Evolutionary conservation across 2,797 vertebrate genomes (phyloP).

Genomic region (Mus spretus): DNA sequence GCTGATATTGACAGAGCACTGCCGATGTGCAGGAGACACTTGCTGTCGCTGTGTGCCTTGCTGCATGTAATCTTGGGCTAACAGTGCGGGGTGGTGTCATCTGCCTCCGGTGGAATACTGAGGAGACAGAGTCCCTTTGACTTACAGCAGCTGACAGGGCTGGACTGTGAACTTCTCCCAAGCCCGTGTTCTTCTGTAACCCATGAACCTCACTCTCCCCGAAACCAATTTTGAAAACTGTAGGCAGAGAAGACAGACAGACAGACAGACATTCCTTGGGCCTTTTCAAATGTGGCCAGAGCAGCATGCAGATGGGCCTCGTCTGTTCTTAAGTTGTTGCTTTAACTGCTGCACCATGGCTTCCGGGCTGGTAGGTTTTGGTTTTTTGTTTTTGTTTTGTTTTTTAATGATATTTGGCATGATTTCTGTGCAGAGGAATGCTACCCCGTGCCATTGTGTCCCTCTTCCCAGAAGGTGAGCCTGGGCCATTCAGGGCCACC

Average conservation of each 20-base stretch:
- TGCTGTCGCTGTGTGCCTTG: rapidly evolving
- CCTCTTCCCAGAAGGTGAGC: constrained; percentile 2
- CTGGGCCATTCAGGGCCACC: background rate
- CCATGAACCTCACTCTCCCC: background rate
- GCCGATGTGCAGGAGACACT: background rate
- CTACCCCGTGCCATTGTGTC: background rate
- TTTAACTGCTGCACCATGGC: constrained; percentile 41
- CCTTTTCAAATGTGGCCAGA: constrained; percentile 62
- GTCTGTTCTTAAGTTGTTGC: constrained; percentile 52
- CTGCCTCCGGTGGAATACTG: background rate
- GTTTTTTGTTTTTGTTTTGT: too few species aligned
- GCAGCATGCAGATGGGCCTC: background rate
- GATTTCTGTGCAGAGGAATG: constrained; percentile 24
- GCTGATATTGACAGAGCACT: background rate
- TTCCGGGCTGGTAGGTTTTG: constrained; percentile 36
- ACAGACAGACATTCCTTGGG: constrained; percentile 39
- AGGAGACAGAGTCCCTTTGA: background rate
- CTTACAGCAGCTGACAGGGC: background rate
- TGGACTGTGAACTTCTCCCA: background rate
- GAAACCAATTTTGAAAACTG: background rate
- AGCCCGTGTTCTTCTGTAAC: background rate
- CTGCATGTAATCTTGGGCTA: background rate
- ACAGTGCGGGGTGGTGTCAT: rapidly evolving
- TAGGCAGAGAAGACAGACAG: constrained; percentile 45
- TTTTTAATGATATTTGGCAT: constrained; percentile 44